These are phyloP conservation scores for Platycercus adscitus DNA, from an alignment of 2,113 vertebrate species.

Conservation along the genomic window DNA sequence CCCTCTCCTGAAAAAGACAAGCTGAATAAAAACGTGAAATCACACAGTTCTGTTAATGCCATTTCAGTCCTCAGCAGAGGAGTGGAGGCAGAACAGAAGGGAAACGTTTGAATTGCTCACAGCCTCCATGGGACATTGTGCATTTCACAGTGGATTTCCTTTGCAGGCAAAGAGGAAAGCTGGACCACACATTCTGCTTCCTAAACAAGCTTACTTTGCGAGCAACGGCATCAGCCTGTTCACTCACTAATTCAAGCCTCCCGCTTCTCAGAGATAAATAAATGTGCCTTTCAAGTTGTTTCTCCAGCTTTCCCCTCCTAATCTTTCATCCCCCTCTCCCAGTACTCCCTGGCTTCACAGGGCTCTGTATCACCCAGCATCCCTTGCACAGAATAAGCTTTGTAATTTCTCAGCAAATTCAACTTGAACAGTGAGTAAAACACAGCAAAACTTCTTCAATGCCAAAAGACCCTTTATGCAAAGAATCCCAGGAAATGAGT, in stretches of 20 bases:
- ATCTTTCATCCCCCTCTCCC: neutral
- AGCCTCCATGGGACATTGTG: neutral
- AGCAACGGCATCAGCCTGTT: neutral
- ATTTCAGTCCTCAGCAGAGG: neutral
- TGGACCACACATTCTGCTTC: neutral
- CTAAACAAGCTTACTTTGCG: neutral
- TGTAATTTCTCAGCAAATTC: neutral
- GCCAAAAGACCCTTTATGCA: neutral
- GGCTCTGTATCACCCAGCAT: neutral
- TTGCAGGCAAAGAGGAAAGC: neutral
- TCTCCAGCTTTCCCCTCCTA: neutral
- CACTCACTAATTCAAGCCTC: constrained; percentile 23
- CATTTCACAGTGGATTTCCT: constrained; percentile 29
- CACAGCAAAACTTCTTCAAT: neutral
- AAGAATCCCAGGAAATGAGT: neutral
- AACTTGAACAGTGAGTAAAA: constrained; percentile 32
- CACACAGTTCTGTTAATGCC: neutral
- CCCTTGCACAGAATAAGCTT: neutral
- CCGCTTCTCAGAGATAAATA: neutral
- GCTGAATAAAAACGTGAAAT: accelerated
- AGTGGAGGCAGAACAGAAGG: neutral
- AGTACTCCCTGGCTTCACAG: neutral
- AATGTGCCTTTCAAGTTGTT: constrained; percentile 19
- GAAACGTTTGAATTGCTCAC: neutral
- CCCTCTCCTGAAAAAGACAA: neutral